Evolutionary conservation across 2,113 vertebrate genomes (phyloP).

Genomic region (Cavia porcellus): DNA sequence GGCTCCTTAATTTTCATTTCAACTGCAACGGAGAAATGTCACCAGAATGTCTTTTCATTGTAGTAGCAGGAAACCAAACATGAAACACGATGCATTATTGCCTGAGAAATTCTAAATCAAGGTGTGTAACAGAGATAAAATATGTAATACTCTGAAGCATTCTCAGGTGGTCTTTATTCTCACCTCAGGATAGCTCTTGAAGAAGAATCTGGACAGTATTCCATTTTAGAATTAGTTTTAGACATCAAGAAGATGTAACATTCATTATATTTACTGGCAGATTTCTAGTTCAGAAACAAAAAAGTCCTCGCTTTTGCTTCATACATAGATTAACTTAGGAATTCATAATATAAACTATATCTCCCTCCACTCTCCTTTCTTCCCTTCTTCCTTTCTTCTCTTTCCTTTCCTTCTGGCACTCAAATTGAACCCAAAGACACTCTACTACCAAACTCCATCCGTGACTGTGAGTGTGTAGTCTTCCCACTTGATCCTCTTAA

Average conservation of each 20-base stretch:
- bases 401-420: not conserved
- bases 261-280: not conserved
- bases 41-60: not conserved
- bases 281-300: conserved; percentile 36
- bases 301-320: not conserved
- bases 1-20: conserved; percentile 29
- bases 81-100: not conserved
- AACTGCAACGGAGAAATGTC: not conserved
- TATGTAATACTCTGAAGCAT: not conserved
- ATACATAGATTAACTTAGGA: not conserved
- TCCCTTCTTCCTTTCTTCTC: not conserved
- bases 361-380: not conserved
- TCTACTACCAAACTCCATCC: not conserved
- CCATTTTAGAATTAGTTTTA: not conserved
- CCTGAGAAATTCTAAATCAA: not conserved
- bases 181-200: not conserved
- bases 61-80: not conserved
- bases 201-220: not conserved
- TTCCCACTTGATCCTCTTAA: not conserved
- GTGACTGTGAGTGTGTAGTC: not conserved
- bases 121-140: not conserved
- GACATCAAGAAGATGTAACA: not conserved
- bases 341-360: not conserved
- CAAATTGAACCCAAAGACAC: not conserved
- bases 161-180: not conserved